phyloP scores from a whole-genome alignment of 1,140 invertebrate species.

The Drosophila burlai region DNA sequence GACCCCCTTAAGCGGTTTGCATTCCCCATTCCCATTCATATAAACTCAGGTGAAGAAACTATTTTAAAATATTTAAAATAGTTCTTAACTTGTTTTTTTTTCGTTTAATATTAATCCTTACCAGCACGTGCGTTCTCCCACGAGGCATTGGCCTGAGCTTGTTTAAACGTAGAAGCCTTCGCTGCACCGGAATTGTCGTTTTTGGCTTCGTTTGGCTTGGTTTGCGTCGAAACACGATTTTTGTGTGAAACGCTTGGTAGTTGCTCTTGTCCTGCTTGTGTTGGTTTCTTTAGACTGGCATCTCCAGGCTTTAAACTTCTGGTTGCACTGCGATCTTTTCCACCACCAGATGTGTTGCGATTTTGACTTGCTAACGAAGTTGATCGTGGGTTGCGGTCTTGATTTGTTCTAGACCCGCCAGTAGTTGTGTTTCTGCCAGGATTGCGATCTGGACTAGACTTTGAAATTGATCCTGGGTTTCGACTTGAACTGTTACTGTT shows the following conservation, averaged over 20 bases:
- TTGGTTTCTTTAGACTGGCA: not conserved
- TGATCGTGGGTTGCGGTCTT: not conserved
- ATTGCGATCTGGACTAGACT: not conserved
- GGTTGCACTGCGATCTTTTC: constrained; percentile 6
- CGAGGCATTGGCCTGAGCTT: not conserved
- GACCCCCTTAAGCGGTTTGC: not conserved
- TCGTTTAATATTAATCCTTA: constrained; percentile 6
- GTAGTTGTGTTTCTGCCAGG: not conserved
- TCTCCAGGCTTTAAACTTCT: not conserved
- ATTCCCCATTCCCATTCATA: constrained; percentile 1
- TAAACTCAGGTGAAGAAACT: not conserved
- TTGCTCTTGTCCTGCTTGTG: not conserved
- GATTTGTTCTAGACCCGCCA: not conserved
- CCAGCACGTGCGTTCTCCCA: constrained; percentile 11
- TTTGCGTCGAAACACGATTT: not conserved
- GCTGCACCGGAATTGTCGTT: not conserved
- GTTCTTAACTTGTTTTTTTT: not conserved
- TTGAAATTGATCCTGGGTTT: not conserved
- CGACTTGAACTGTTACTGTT: not conserved
- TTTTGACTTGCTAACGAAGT: constrained; percentile 1
- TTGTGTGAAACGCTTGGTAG: not conserved
- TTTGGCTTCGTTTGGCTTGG: constrained; percentile 1
- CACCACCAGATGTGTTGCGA: not conserved
- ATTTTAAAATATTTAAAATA: not conserved
- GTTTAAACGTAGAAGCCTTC: not conserved